A percentile compares a stretch with the other conserved stretches of the same genome.
These are phyloP conservation scores for Enteromius afrohamiltoni DNA, from an alignment of 2,797 vertebrate species.

Conservation along the genomic window DNA sequence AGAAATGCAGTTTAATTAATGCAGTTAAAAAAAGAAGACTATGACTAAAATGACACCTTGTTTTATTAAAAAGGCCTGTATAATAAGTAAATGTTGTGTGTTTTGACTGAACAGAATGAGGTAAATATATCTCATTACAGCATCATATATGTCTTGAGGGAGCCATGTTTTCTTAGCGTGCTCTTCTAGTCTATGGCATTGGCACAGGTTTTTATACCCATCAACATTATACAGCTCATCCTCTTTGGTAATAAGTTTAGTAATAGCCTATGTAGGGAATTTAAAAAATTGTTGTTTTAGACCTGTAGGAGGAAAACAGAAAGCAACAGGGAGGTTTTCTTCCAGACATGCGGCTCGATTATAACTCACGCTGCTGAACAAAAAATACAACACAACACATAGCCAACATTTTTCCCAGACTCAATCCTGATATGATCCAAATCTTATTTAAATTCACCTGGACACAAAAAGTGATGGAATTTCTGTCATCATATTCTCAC, in stretches of 20 bases:
- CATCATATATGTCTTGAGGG: neutral
- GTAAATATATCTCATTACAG: neutral
- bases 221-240: slow-evolving; percentile 11
- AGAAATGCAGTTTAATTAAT: neutral
- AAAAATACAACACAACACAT: slow-evolving; percentile 43
- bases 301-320: slow-evolving; percentile 57
- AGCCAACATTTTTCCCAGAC: slow-evolving; percentile 43
- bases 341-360: slow-evolving; percentile 8
- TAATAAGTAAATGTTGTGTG: neutral
- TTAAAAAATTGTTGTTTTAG: slow-evolving; percentile 56
- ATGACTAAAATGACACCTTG: neutral
- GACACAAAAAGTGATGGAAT: neutral
- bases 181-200: neutral
- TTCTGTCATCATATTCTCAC: neutral
- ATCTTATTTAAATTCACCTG: neutral
- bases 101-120: neutral
- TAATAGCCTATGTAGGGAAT: slow-evolving; percentile 47
- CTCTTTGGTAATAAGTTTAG: slow-evolving; percentile 35
- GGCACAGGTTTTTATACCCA: slow-evolving; percentile 17
- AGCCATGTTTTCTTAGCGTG: slow-evolving; percentile 14
- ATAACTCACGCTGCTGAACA: slow-evolving; percentile 21
- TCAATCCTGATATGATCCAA: neutral
- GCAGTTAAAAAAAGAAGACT: neutral
- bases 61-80: neutral
- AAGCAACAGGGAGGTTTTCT: slow-evolving; percentile 50